Evolutionary conservation across 30 jellyfish, hydroid and myxozoan species (phyloP), one percentile per base, ranked within the genome.

Genomic region (Hydractinia symbiolongicarpus): DNA sequence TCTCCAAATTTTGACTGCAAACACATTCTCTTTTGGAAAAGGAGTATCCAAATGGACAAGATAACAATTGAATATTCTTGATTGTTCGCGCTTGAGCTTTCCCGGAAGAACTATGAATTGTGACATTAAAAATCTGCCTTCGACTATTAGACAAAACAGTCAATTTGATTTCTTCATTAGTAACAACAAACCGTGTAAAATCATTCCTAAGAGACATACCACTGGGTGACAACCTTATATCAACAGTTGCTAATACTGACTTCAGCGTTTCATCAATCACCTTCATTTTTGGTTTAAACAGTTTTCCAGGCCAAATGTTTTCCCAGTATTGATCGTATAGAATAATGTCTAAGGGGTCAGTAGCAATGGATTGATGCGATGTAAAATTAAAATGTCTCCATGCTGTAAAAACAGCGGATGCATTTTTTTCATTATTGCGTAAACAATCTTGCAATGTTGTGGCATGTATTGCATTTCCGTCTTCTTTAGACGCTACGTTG

Each of bases 401-500:
- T 9, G 17, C 64, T 50, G 82, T 17, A 14, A 77, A 54, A 44
- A 77, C 85, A 52, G 17, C 55, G 30, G 9, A n/a, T 50, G 60
- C 15, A 8, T 20, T 77, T 77, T 5, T 60, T 15, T 19, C 56
- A 52, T 61, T 61, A 14, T 30, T 5, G 4, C 44, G 55, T 5
- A 16, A 11, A 77, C 85, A 77, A 13, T 58, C 60, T 54, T 77
- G 53, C 64, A 77, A 61, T 17, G 85, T 77, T 77, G 85, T 44
- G 55, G 82, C 64, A 77, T 54, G 53, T 77, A 77, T 77, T 54
- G 55, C 85, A 77, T 77, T 21, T 19, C 85, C 85, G 53, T 17
- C 13, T 17, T 49, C 54, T 52, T 58, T 54, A 53, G 50, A 17
- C 52, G 85, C 85, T 17, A 4, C 60, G 79, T 77, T 77, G 55